Base-by-base conservation (phyloP, 2,797 vertebrate species). In the Lutjanus argentimaculatus region DNA sequence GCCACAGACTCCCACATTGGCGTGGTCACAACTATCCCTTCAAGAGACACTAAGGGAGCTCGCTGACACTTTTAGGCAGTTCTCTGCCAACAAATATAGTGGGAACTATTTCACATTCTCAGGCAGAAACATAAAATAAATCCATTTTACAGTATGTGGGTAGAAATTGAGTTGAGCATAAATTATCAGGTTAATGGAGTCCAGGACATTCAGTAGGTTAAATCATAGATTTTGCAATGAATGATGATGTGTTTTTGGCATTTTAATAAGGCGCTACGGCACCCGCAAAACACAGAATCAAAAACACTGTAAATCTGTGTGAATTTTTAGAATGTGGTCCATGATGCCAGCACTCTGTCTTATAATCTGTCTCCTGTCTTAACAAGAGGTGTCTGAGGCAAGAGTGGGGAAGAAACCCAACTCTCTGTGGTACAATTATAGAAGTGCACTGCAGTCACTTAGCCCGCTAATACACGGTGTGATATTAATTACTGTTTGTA, bases 401-500 rank as follows among this genome's bases (percentile, higher is more conserved):
- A 80, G 79, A 77, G 72, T 71, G 65, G 75, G 62, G 61, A 79
- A 89, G 72, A 89, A 88, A 69, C 82, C 85, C 63, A 81, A 88
- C 72, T 90, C 92, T 94, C 92, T 68, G 82, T 61, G 91, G 94
- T 86, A 79, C 93, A 93, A 93, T 94, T 93, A 92, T 11, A 80
- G 83, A 81, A 82, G 85, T 89, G 88, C 88, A 86, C 75, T 57
- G 85, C 87, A 92, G 91, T 93, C 91, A 92, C 91, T 94, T 90
- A 88, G 85, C 84, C 83, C 2, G 78, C 89, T 92, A 93, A 93
- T 91, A 93, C 92, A 86, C 75, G 89, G 90, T 88, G 89, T 91
- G 91, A 89, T 95, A 94, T 95, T 94, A 95, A 96, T 95, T 92
- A 95, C 91, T 92, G 92, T 95, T 93, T 90, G 94, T 95, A 96